Percentiles rank a stretch among this genome's conserved stretches.
Evolutionary conservation across 2,888 invertebrate species (phyloP).

Genomic region (Gnatocerus cornutus): DNA sequence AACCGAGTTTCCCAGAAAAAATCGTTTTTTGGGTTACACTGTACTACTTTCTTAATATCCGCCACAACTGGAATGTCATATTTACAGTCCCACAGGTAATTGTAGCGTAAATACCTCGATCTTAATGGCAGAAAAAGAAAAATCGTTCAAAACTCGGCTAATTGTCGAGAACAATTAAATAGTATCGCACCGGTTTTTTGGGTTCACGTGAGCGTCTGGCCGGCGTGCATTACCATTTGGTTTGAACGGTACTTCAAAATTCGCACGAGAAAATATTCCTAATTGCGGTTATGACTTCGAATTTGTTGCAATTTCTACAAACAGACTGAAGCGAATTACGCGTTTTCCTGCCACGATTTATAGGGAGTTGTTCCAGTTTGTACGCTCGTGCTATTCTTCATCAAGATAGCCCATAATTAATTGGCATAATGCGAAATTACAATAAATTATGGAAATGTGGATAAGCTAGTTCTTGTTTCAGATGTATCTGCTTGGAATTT

Average conservation of each 20-base stretch:
- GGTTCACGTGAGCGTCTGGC: neutral
- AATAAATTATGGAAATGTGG: too few species aligned
- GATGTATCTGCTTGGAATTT: neutral
- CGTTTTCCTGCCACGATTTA: too few species aligned
- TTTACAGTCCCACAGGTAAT: slow-evolving; percentile 1
- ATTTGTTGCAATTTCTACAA: too few species aligned
- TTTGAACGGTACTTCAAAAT: slow-evolving; percentile 1
- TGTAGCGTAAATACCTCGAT: neutral
- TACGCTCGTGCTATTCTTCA: too few species aligned
- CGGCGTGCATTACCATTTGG: neutral
- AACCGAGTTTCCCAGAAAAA: neutral
- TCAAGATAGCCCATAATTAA: too few species aligned
- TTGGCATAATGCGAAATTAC: too few species aligned
- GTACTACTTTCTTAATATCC: slow-evolving; percentile 1
- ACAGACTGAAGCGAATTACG: too few species aligned
- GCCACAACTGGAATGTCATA: slow-evolving; percentile 1
- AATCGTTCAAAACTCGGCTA: neutral
- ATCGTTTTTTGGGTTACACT: neutral
- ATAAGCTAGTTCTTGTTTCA: slow-evolving; percentile 6
- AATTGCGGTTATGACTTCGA: neutral
- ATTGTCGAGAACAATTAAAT: neutral
- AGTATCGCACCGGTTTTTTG: neutral
- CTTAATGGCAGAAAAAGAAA: neutral
- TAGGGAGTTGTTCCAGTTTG: too few species aligned
- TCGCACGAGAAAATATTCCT: neutral